Conservation (phyloP, 2,888 invertebrate species). For the Agonopterix arenella region DNA sequence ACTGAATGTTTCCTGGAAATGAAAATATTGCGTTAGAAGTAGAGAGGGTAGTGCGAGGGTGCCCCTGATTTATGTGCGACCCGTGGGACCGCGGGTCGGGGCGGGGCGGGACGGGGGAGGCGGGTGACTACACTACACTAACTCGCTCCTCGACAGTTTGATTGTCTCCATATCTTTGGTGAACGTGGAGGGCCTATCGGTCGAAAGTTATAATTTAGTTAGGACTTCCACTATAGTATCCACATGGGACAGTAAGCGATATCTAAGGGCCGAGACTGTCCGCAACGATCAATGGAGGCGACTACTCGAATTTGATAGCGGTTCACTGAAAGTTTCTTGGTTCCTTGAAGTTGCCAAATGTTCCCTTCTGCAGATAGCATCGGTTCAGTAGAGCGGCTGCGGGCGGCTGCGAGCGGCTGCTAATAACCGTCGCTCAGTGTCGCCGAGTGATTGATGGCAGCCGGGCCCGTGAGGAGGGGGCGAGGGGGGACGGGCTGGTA, state of each 20-base stretch:
- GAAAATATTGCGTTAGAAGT: neutral
- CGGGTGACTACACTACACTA: neutral
- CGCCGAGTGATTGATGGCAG: neutral
- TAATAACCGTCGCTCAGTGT: neutral
- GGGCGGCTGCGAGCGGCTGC: neutral
- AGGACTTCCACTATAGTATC: too few species aligned
- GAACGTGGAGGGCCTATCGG: too few species aligned
- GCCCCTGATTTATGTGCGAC: neutral
- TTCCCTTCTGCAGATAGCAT: neutral
- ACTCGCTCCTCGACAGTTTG: neutral
- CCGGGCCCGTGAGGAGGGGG: neutral
- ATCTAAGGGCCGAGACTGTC: too few species aligned
- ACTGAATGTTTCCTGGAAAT: neutral
- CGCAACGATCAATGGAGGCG: too few species aligned
- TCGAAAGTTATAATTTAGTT: too few species aligned
- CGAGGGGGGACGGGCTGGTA: neutral
- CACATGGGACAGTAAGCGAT: too few species aligned
- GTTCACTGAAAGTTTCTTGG: too few species aligned
- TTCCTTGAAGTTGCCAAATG: too few species aligned
- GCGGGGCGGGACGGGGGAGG: neutral
- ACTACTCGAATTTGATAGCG: too few species aligned
- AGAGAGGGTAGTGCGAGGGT: neutral
- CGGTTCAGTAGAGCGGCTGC: neutral
- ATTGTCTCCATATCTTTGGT: neutral
- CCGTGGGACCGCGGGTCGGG: neutral